Evolutionary conservation across 2,797 vertebrate genomes (phyloP).

Genomic region (Delichon dasypus): DNA sequence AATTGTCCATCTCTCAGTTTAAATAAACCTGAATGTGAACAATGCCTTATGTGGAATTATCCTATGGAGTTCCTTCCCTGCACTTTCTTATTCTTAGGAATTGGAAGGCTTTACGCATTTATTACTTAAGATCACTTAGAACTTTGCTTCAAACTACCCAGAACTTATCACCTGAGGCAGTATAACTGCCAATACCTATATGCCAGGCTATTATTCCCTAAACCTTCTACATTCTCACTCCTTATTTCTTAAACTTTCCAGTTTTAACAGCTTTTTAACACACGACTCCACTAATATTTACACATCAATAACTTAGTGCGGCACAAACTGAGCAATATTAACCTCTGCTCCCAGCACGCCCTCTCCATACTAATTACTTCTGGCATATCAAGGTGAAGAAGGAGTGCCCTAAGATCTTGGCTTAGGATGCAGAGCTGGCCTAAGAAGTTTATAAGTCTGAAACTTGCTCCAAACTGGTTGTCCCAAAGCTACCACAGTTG

Average conservation of each 20-base stretch:
- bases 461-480: not conserved
- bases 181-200: not conserved
- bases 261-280: not conserved
- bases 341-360: not conserved
- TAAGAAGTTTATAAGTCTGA: not conserved
- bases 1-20: not conserved
- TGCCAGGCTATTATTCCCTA: not conserved
- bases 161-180: not conserved
- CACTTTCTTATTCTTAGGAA: not conserved
- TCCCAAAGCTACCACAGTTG: not conserved
- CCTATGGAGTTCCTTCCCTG: not conserved
- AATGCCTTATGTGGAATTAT: not conserved
- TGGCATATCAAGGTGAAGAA: not conserved
- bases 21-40: not conserved
- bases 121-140: not conserved
- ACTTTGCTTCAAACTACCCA: not conserved
- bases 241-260: not conserved
- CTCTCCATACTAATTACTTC: not conserved
- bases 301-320: not conserved
- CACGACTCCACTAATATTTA: not conserved
- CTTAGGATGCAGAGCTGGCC: not conserved
- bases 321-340: not conserved
- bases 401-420: not conserved
- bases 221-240: not conserved
- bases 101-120: accelerated